phyloP scores from a whole-genome alignment of 2,113 vertebrate genomes.

The Ageneiosus marmoratus region DNA sequence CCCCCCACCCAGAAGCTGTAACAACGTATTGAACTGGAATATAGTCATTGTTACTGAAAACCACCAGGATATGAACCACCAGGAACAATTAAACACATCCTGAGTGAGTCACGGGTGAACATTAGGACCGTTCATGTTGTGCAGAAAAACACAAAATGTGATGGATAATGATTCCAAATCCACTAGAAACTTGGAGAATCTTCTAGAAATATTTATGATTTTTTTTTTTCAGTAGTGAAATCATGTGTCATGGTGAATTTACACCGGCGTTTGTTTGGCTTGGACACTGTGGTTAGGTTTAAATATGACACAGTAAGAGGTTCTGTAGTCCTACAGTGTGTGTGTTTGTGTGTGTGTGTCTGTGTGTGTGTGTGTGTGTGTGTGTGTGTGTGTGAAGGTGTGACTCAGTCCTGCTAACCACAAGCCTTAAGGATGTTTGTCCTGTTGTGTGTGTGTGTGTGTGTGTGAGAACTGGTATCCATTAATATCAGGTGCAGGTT shows the following conservation, averaged over 20 bases:
- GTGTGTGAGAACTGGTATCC: not conserved
- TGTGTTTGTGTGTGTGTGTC: too few species aligned
- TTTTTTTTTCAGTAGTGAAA: not conserved
- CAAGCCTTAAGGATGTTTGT: too few species aligned
- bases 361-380: not conserved
- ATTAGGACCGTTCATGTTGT: not conserved
- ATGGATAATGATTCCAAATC: too few species aligned
- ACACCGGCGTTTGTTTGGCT: not conserved
- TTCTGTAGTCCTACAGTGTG: too few species aligned
- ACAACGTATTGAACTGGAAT: not conserved
- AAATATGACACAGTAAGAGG: too few species aligned
- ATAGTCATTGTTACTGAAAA: not conserved
- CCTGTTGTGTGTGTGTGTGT: not conserved
- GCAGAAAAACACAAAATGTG: not conserved
- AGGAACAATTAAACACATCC: not conserved
- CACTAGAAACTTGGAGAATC: not conserved
- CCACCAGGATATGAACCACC: too few species aligned
- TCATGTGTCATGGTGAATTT: too few species aligned
- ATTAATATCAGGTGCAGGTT: not conserved
- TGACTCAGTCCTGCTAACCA: too few species aligned
- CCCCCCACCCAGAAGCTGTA: not conserved
- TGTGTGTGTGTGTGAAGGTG: not conserved
- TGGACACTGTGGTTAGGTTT: too few species aligned
- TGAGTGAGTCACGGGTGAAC: accelerated
- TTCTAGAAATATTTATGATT: not conserved